Base-by-base conservation (phyloP, 2,888 invertebrate genomes). In the Tiliacea aurago region DNA sequence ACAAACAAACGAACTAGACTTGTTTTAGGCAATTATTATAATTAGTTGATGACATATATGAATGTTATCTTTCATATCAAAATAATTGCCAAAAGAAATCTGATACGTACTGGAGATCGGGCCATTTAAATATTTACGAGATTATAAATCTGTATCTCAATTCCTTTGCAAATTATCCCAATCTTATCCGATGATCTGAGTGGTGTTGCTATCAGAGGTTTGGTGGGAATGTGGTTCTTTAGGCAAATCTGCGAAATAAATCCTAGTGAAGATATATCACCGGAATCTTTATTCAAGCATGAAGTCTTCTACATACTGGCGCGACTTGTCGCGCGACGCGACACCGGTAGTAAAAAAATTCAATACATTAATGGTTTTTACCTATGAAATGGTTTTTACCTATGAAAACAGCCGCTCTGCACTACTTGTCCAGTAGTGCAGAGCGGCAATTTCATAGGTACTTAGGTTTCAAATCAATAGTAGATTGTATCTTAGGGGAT, bases 151-250 rank as follows among this genome's bases (percentile, higher is more conserved):
- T 43, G 28, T 62, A 55, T 66, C 37, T 59, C 58, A 43, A 79
- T 49, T 61, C n/a, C 2, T 23, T 63, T 51, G 49, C 33, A 58
- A 81, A 69, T 41, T 61, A 70, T 71, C 11, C 28, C 15, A 41
- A 56, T 70, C 59, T 80, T 70, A 77, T 82, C 64, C 61, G 58
- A 70, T 62, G 63, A 70, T 80, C 79, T 18, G 2, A 37, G 6
- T 61, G 11, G 47, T 51, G n/a, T 59, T 23, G 59, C 4, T 3
- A 33, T 4, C 33, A 33, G n/a, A 28, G 28, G 47, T 69, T 80
- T 56, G 6, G 23, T 73, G 59, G 13, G 41, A 74, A 51, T 47
- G 28, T 37, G 6, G 37, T 37, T 4, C n/a, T n/a, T 4, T 0
- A 41, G 20, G 33, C 4, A 37, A 59, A n/a, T 4, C 58, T 58